Percentiles rank a stretch among this genome's conserved stretches.
These are phyloP conservation scores for Hyaena hyaena DNA, from an alignment of 2,113 vertebrate genomes.

Conservation along the genomic window DNA sequence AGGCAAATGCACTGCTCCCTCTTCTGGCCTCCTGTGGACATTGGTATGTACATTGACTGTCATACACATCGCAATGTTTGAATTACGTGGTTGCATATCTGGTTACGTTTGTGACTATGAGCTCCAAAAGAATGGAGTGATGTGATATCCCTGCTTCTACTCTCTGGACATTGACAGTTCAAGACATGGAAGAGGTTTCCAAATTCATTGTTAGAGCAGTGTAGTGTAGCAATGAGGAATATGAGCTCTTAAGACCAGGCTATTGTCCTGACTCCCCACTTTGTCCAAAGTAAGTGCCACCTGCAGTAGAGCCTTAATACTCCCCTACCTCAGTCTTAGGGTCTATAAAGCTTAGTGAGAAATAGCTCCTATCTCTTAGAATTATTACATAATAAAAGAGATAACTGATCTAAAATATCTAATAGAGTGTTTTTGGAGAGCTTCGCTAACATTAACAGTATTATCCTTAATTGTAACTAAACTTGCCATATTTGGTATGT, in stretches of 20 bases:
- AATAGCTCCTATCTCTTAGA: not conserved
- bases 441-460: not conserved
- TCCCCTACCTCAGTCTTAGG: not conserved
- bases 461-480: constrained; percentile 4
- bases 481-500: not conserved
- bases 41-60: not conserved
- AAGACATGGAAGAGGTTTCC: not conserved
- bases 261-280: not conserved
- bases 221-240: not conserved
- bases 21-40: not conserved
- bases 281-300: not conserved
- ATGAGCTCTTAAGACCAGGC: not conserved
- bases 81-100: not conserved
- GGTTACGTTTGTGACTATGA: not conserved
- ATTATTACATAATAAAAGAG: not conserved
- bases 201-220: not conserved
- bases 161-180: not conserved
- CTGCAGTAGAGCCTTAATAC: not conserved
- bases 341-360: not conserved
- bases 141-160: not conserved
- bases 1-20: not conserved
- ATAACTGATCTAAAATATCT: not conserved
- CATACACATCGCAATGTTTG: not conserved
- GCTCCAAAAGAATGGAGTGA: not conserved
- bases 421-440: not conserved